Evolutionary conservation across 92 coral and sea anemone species (phyloP).

Genomic region (Zoanthus sociatus): DNA sequence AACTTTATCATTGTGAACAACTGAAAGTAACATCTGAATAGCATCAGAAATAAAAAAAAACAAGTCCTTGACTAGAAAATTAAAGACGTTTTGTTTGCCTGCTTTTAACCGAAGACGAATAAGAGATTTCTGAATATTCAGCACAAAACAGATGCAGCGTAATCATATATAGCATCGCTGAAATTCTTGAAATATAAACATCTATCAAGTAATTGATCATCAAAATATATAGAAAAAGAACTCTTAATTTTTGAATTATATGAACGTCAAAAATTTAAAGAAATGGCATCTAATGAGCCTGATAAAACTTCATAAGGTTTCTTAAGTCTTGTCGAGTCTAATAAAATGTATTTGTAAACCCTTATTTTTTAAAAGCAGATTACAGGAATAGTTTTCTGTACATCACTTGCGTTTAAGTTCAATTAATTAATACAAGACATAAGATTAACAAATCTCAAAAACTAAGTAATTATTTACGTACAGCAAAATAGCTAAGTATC

Average conservation of each 20-base stretch:
- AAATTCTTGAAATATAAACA: conserved; percentile 38
- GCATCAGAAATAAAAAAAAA: too few species aligned
- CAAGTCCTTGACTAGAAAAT: neutral
- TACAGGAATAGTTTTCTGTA: conserved; percentile 8
- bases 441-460: neutral
- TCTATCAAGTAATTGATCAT: conserved; percentile 9
- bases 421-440: neutral
- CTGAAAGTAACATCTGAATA: too few species aligned
- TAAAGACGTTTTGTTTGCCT: neutral
- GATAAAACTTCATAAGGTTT: neutral
- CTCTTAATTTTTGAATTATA: neutral
- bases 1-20: too few species aligned
- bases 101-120: neutral
- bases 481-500: neutral
- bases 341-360: neutral
- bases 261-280: neutral
- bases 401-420: neutral
- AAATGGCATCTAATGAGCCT: neutral
- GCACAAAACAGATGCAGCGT: neutral
- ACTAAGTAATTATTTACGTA: neutral
- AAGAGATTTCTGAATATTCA: neutral
- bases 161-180: neutral
- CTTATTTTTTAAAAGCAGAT: conserved; percentile 23
- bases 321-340: neutral
- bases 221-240: neutral